These are phyloP conservation scores for Polyploca ridens DNA, from an alignment of 2,888 invertebrate genomes.

Conservation along the genomic window DNA sequence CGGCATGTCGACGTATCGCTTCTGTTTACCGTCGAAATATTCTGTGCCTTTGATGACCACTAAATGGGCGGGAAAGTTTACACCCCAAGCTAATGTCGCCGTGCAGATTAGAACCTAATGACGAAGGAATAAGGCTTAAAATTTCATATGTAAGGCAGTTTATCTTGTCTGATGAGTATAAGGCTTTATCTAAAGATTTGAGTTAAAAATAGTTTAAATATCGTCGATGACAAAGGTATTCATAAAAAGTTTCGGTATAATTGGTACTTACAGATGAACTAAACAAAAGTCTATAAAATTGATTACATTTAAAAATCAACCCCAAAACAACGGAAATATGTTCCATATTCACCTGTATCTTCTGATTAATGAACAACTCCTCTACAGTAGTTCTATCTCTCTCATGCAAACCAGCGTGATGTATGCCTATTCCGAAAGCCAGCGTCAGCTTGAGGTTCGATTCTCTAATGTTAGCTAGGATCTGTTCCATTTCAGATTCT, in stretches of 20 bases:
- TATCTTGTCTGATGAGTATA: too few relatives aligned
- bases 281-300: background rate
- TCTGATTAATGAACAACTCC: constrained; percentile 96
- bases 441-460: constrained; percentile 96
- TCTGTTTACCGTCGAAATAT: constrained; percentile 98
- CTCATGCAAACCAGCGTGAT: constrained; percentile 98
- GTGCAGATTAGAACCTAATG: constrained; percentile 96
- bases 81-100: constrained; percentile 99
- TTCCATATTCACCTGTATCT: constrained; percentile 90
- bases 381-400: constrained; percentile 96
- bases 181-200: too few relatives aligned
- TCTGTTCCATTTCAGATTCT: constrained; percentile 93
- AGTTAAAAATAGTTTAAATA: too few relatives aligned
- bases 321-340: background rate
- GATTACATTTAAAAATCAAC: background rate
- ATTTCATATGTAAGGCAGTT: background rate
- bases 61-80: constrained; percentile 99
- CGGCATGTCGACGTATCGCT: constrained; percentile 99
- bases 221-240: too few relatives aligned
- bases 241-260: too few relatives aligned
- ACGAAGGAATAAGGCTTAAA: background rate
- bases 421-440: constrained; percentile 98
- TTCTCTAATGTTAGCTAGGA: constrained; percentile 90
- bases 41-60: constrained; percentile 99
- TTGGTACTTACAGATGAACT: too few relatives aligned